Base-by-base conservation (phyloP, 35 echinoderm and acorn worm genomes). In the Stichopus chloronotus region DNA sequence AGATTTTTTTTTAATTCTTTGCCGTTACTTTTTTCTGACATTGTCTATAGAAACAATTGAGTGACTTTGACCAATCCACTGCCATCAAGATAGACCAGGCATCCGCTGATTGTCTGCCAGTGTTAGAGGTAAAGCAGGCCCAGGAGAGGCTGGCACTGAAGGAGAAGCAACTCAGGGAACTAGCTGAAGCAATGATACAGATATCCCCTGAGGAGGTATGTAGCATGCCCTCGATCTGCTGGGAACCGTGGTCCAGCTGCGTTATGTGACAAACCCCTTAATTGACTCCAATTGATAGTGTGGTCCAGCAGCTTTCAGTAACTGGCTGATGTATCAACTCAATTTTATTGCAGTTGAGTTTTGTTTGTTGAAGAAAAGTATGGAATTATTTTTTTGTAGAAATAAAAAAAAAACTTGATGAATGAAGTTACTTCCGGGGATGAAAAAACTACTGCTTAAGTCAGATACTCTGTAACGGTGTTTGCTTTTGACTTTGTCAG, bases 151-250 rank as follows among this genome's bases (percentile, higher is more conserved):
- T 98, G 71, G 91, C 95, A 4, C 91, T 98, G 90, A 94, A 93
- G 61, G 97, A 99, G 81, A 94, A 93, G 25, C 95, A 96, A 55
- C 92, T 96, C 5, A 89, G 90, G 79, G 95, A 99, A 74, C 90
- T 99, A 24, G 95, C 97, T 63, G 97, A 99, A 57, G 97, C 97
- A 20, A 99, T 99, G 97, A 96, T 94, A 55, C 93, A 96, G 25
- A 93, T 99, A 0, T 96, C 97, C 52, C 95, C 95, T 43, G 95
- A 99, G 55, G 97, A 99, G 94, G 96, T 97, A 76, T 12, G 22
- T 81, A 21, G 19, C 22, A 10, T 24, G 22, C 22, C 13, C 13
- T 16, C 69, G 1, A 72, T 13, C 1, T 22, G 13, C 1, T 1
- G 69, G 69, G 13, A 16, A 21, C 13, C 69, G 22, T 22, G 13